Conservation (phyloP, 2,797 vertebrate genomes). For the Channallabes apus region DNA sequence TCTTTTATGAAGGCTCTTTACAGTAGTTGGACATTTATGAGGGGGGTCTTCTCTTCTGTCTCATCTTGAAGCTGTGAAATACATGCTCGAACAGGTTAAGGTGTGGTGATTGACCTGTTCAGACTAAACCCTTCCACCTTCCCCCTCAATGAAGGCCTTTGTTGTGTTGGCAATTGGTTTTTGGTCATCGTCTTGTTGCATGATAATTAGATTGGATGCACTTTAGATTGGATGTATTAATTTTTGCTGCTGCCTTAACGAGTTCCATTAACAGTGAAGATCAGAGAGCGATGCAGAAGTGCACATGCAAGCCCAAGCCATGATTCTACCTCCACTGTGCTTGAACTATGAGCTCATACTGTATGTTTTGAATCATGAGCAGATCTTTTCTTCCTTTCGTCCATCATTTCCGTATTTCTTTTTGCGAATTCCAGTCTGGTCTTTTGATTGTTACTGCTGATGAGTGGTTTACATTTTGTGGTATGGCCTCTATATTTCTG, state of each 20-base stretch:
- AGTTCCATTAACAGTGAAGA: not conserved
- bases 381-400: not conserved
- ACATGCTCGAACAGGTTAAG: not conserved
- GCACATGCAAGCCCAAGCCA: too few species aligned
- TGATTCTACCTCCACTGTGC: not conserved
- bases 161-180: not conserved
- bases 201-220: not conserved
- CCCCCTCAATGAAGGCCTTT: not conserved
- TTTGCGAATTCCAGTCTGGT: not conserved
- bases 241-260: too few species aligned
- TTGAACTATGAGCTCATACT: not conserved
- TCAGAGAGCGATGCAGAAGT: not conserved
- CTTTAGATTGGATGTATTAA: not conserved
- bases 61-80: not conserved
- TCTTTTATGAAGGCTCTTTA: not conserved
- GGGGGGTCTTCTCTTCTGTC: not conserved
- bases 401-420: not conserved
- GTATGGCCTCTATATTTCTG: not conserved
- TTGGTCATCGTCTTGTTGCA: not conserved
- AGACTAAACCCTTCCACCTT: not conserved
- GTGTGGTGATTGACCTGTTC: not conserved
- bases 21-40: not conserved
- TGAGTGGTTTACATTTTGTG: not conserved
- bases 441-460: not conserved
- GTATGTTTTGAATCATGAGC: not conserved